A percentile compares a stretch with the other conserved stretches of the same genome.
Conservation (phyloP, 2,888 invertebrate genomes). For the Nezara viridula region DNA sequence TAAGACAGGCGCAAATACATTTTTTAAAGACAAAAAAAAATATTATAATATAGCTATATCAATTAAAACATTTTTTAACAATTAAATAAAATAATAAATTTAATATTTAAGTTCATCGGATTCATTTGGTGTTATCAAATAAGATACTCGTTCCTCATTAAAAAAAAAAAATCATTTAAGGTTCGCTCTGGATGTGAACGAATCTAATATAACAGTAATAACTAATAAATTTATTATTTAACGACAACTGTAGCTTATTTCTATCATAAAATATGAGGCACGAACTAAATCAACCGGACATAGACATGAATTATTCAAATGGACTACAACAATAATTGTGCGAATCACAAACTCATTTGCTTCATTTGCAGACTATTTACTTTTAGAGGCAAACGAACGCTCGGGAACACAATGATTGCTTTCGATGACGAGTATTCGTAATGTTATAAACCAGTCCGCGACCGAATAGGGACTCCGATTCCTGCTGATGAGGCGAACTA, state of each 20-base stretch:
- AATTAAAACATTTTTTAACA: too few relatives aligned
- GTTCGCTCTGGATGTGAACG: too few relatives aligned
- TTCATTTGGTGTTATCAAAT: too few relatives aligned
- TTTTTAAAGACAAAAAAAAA: too few relatives aligned
- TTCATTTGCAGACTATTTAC: background rate
- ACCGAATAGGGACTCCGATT: background rate
- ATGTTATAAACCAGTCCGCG: background rate
- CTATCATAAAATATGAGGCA: background rate
- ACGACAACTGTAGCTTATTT: background rate
- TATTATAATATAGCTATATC: too few relatives aligned
- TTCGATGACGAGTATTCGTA: background rate
- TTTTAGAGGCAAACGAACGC: background rate
- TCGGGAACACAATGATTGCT: background rate
- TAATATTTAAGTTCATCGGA: too few relatives aligned
- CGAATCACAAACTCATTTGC: background rate
- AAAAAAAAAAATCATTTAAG: too few relatives aligned
- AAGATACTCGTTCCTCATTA: too few relatives aligned
- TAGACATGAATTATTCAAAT: background rate
- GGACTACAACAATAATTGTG: background rate
- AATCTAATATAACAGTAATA: too few relatives aligned
- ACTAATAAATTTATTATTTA: background rate
- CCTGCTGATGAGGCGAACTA: background rate
- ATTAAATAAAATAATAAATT: too few relatives aligned
- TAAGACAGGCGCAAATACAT: too few relatives aligned
- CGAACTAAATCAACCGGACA: background rate